Conservation (phyloP, 2,113 vertebrate genomes). For the Prietella phreatophila region DNA sequence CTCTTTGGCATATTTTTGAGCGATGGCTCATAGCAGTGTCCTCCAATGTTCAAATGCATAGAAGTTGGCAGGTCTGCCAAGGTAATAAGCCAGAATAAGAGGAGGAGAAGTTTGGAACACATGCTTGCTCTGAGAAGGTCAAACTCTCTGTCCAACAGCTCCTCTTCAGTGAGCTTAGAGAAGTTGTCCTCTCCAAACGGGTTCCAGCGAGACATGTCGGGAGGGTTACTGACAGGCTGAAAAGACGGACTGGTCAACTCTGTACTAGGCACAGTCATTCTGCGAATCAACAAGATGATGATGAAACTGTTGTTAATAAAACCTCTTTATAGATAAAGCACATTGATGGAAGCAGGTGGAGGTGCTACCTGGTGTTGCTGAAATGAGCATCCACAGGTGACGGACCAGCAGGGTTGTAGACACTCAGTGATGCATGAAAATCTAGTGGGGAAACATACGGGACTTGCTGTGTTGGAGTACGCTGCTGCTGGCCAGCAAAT, state of each 20-base stretch:
- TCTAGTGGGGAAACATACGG: constrained; percentile 86
- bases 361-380: constrained; percentile 68
- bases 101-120: constrained; percentile 65
- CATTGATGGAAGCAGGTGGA: neutral
- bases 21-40: neutral
- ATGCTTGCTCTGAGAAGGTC: constrained; percentile 98
- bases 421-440: constrained; percentile 77
- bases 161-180: constrained; percentile 93
- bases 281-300: constrained; percentile 41
- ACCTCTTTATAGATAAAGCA: neutral
- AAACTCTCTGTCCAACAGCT: constrained; percentile 95
- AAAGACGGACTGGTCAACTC: constrained; percentile 71
- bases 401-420: constrained; percentile 71
- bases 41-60: neutral
- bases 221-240: constrained; percentile 82
- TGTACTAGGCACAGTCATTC: constrained; percentile 70
- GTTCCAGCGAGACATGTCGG: constrained; percentile 98
- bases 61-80: no score
- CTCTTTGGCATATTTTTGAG: neutral
- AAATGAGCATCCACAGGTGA: constrained; percentile 71
- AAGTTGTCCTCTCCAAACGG: constrained; percentile 98
- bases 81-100: neutral
- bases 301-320: neutral
- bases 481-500: constrained; percentile 84
- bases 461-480: constrained; percentile 73